These are phyloP conservation scores for Toxotes chatareus DNA, from an alignment of 2,113 vertebrate genomes.

Conservation along the genomic window DNA sequence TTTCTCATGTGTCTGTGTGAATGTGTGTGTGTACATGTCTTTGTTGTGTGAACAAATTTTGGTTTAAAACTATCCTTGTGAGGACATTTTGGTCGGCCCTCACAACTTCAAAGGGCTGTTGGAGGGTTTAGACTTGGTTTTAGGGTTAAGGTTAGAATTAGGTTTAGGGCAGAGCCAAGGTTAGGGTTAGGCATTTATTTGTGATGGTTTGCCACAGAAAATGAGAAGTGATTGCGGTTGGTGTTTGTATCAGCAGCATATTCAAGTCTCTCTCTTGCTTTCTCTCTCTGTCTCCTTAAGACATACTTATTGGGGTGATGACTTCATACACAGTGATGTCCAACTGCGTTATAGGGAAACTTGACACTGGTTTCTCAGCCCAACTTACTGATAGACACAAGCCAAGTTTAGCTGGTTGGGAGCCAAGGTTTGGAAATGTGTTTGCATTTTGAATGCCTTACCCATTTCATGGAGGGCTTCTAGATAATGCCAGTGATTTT, in stretches of 20 bases:
- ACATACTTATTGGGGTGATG: slow-evolving; percentile 25
- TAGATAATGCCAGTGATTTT: slow-evolving; percentile 13
- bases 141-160: too few relatives aligned
- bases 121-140: too few relatives aligned
- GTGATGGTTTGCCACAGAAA: not conserved
- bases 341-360: slow-evolving; percentile 35
- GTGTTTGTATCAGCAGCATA: not conserved
- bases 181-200: too few relatives aligned
- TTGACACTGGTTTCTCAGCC: slow-evolving; percentile 42
- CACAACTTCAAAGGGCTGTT: too few relatives aligned
- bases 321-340: slow-evolving; percentile 55
- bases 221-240: slow-evolving; percentile 22
- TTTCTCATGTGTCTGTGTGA: not conserved
- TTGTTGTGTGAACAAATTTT: not conserved
- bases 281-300: slow-evolving; percentile 8
- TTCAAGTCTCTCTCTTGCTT: slow-evolving; percentile 13
- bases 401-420: slow-evolving; percentile 19
- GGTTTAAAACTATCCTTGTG: too few relatives aligned
- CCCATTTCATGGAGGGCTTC: slow-evolving; percentile 13
- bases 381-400: slow-evolving; percentile 16
- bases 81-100: too few relatives aligned
- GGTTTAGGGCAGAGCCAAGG: too few relatives aligned
- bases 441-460: slow-evolving; percentile 33
- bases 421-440: slow-evolving; percentile 26
- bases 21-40: not conserved